phyloP scores from a whole-genome alignment of 2,113 vertebrate genomes.

The Peromyscus californicus region DNA sequence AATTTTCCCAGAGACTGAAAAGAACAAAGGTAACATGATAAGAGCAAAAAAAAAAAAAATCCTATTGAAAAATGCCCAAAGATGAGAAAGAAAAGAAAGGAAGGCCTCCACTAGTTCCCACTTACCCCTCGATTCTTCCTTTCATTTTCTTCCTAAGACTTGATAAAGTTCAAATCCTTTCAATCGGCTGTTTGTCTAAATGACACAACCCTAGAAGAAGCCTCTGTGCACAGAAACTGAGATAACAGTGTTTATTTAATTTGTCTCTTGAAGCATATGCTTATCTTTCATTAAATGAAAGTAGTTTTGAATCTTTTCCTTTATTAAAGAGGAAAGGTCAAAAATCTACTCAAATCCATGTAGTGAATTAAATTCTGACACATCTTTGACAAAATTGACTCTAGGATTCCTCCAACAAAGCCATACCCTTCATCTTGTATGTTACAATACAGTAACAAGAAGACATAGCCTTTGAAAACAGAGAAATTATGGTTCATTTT shows the following conservation, averaged over 20 bases:
- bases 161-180: constrained; percentile 42
- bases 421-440: neutral
- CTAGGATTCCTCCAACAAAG: neutral
- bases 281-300: constrained; percentile 43
- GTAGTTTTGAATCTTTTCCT: constrained; percentile 24
- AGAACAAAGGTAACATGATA: neutral
- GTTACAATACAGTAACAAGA: neutral
- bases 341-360: constrained; percentile 52
- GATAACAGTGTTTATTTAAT: constrained; percentile 28
- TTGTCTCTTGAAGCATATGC: constrained; percentile 33
- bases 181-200: constrained; percentile 23
- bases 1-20: neutral
- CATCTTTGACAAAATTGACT: neutral
- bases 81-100: neutral
- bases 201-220: neutral
- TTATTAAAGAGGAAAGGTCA: constrained; percentile 27
- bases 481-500: neutral
- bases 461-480: neutral
- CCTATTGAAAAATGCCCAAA: neutral
- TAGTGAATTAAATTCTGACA: constrained; percentile 37
- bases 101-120: neutral
- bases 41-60: neutral
- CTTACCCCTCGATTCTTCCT: neutral
- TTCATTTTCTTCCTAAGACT: constrained; percentile 6
- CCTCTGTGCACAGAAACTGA: neutral